phyloP scores from a whole-genome alignment of 2,888 invertebrate species.

The Melinopterus prodromus region DNA sequence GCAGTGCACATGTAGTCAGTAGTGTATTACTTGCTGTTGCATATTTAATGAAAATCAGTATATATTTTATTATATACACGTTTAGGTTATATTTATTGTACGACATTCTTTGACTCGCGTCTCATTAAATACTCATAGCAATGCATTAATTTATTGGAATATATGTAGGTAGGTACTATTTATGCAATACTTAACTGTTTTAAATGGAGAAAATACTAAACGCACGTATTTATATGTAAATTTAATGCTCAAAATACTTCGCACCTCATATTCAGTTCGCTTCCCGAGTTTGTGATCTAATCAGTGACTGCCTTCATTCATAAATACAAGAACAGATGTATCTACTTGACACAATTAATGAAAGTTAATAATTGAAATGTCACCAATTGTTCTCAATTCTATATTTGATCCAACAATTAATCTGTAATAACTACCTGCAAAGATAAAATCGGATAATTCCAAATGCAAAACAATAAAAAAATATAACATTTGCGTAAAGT shows the following conservation, averaged over 20 bases:
- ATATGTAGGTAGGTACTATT: neutral
- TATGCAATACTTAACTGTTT: neutral
- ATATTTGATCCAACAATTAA: too few relatives aligned
- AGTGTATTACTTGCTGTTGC: too few relatives aligned
- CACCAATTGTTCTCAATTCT: too few relatives aligned
- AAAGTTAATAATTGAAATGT: too few relatives aligned
- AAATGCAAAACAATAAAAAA: too few relatives aligned
- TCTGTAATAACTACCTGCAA: too few relatives aligned
- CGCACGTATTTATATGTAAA: neutral
- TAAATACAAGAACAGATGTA: too few relatives aligned
- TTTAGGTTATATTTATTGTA: neutral
- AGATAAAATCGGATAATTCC: too few relatives aligned
- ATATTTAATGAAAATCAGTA: neutral
- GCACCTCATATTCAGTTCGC: neutral
- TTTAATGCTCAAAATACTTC: neutral
- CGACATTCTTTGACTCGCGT: neutral
- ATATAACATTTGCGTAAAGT: too few relatives aligned
- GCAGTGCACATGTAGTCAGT: too few relatives aligned
- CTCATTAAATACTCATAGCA: neutral
- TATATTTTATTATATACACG: neutral
- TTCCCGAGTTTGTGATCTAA: neutral
- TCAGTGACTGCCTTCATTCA: neutral
- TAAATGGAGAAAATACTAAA: neutral
- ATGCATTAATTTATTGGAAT: neutral
- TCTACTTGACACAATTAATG: too few relatives aligned